Evolutionary conservation across 2,797 vertebrate genomes (phyloP).

Genomic region (Hydrocynus forskahlii): DNA sequence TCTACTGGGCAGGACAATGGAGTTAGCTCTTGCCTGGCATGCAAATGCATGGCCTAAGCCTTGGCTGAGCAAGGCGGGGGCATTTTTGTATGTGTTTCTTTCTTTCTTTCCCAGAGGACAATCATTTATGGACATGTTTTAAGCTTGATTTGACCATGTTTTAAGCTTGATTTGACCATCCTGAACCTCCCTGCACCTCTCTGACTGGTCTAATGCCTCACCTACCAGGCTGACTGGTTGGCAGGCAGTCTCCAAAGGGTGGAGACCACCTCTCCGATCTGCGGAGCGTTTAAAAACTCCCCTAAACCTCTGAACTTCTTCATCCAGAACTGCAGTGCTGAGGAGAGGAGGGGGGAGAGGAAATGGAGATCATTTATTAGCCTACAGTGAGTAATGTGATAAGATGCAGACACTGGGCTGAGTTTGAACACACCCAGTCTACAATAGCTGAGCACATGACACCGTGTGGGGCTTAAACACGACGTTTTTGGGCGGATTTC

Average conservation of each 20-base stretch:
- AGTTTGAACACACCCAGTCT: slow-evolving; percentile 54
- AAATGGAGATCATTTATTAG: not conserved
- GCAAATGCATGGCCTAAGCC: slow-evolving; percentile 2
- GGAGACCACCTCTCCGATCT: not conserved
- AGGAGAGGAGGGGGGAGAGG: not conserved
- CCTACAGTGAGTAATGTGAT: slow-evolving; percentile 8
- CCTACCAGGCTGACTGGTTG: not conserved
- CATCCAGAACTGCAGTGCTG: slow-evolving; percentile 6
- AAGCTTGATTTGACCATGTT: not conserved
- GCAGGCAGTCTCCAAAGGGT: not conserved
- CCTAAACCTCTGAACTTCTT: not conserved
- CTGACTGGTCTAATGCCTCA: not conserved
- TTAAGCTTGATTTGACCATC: not conserved
- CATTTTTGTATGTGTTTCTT: not conserved
- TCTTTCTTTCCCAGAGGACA: not conserved
- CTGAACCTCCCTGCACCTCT: not conserved
- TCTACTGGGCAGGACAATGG: slow-evolving; percentile 20
- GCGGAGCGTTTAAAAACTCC: not conserved
- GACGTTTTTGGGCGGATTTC: too few relatives aligned
- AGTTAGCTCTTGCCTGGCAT: slow-evolving; percentile 5
- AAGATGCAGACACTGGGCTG: not conserved
- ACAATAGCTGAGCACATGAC: slow-evolving; percentile 35
- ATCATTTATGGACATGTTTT: not conserved
- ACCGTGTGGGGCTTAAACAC: not conserved
- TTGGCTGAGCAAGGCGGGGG: not conserved